Conservation (phyloP, 2,888 invertebrate species). For the Entomobrya proxima region DNA sequence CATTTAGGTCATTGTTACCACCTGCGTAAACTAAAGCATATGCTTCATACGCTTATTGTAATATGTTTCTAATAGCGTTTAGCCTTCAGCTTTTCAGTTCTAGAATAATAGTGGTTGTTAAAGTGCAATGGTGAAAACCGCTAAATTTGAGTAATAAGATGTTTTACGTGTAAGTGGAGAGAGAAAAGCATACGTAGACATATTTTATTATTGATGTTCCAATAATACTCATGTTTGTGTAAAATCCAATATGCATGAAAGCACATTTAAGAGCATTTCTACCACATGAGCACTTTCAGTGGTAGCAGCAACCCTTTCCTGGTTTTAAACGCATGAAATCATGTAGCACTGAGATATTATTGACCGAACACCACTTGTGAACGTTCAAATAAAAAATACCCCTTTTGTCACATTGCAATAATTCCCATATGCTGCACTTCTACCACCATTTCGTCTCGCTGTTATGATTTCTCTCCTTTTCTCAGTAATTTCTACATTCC, state of each 20-base stretch:
- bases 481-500: neutral
- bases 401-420: conserved; percentile 71
- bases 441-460: neutral
- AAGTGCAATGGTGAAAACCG: neutral
- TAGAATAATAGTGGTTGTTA: neutral
- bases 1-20: conserved; percentile 72
- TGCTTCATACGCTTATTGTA: neutral
- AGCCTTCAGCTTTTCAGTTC: neutral
- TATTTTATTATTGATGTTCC: neutral
- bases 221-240: neutral
- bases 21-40: no score
- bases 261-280: conserved; percentile 9
- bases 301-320: conserved; percentile 44
- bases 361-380: conserved; percentile 6
- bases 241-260: neutral
- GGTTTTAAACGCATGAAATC: neutral
- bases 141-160: neutral
- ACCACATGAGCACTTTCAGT: neutral
- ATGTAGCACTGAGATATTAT: no score
- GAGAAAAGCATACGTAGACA: neutral
- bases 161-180: neutral
- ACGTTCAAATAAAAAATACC: conserved; percentile 72
- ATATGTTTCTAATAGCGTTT: neutral
- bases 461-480: conserved; percentile 9
- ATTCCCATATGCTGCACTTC: conserved; percentile 63